Percentiles rank a stretch among this genome's conserved stretches.
Evolutionary conservation across 2,113 vertebrate species (phyloP).

Genomic region (Peromyscus polionotus): DNA sequence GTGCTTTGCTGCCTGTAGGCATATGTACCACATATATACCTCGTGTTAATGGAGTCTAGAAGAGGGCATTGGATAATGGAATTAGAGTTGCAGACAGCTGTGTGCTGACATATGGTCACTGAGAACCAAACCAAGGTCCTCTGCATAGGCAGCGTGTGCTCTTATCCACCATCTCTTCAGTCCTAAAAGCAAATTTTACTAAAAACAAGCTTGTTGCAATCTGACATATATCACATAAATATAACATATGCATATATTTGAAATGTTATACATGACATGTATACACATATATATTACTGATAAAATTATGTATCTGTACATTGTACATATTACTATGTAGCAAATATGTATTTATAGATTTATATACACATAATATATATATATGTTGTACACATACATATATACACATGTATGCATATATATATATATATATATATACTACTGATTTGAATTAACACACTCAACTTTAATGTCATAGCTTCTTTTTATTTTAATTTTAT

Average conservation of each 20-base stretch:
- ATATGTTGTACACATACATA: not conserved
- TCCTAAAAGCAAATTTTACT: not conserved
- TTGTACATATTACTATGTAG: not conserved
- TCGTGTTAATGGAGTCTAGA: not conserved
- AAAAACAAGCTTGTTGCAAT: not conserved
- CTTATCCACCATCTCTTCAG: not conserved
- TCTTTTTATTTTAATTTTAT: not conserved
- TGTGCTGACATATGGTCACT: not conserved
- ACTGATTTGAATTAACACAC: not conserved
- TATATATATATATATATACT: not conserved
- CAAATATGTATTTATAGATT: not conserved
- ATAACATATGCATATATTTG: not conserved
- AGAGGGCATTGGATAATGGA: not conserved
- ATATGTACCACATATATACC: not conserved
- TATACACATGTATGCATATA: not conserved
- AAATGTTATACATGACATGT: not conserved
- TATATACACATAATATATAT: not conserved
- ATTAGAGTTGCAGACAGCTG: not conserved
- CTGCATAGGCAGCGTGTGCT: not conserved
- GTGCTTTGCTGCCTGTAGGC: not conserved
- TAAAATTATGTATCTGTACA: not conserved
- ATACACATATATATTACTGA: not conserved
- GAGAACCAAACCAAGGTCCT: not conserved
- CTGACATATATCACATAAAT: not conserved
- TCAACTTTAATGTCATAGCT: not conserved